Conservation (phyloP, 1,140 invertebrate genomes). For the Gonatopus flavifemur region DNA sequence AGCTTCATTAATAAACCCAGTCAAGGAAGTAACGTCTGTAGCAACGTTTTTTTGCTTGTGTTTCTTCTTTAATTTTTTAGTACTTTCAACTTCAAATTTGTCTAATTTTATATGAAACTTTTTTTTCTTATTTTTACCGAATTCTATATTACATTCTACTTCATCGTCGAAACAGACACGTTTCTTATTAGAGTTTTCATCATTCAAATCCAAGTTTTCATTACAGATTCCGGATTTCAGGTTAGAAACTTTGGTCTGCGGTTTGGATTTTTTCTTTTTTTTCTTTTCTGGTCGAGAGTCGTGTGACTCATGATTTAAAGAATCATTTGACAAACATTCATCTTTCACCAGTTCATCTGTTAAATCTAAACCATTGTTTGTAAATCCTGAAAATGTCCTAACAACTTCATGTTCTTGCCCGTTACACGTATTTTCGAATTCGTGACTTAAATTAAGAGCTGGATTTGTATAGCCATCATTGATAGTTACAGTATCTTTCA, state of each 20-base stretch:
- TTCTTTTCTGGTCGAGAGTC: too few species aligned
- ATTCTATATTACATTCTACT: slow-evolving; percentile 46
- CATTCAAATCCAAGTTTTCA: slow-evolving; percentile 45
- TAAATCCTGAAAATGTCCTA: slow-evolving; percentile 37
- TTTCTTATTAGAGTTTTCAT: slow-evolving; percentile 43
- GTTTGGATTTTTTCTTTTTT: too few species aligned
- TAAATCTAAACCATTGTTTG: slow-evolving; percentile 47
- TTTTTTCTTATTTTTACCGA: slow-evolving; percentile 36
- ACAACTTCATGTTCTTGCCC: slow-evolving; percentile 43
- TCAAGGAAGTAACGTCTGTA: background rate
- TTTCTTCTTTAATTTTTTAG: slow-evolving; percentile 38
- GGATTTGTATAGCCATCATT: slow-evolving; percentile 33
- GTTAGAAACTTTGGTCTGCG: too few species aligned
- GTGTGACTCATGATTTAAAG: too few species aligned
- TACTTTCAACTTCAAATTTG: slow-evolving; percentile 49
- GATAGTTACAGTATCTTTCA: background rate
- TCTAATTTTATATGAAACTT: slow-evolving; percentile 41
- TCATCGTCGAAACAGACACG: slow-evolving; percentile 51
- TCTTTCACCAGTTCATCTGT: too few species aligned
- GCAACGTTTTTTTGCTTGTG: slow-evolving; percentile 13
- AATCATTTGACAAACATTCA: too few species aligned
- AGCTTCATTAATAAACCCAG: slow-evolving; percentile 35
- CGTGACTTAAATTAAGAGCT: slow-evolving; percentile 32
- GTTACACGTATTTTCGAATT: slow-evolving; percentile 8
- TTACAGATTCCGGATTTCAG: slow-evolving; percentile 53